Conservation (phyloP, 2,113 vertebrate genomes). For the Ciconia boyciana region DNA sequence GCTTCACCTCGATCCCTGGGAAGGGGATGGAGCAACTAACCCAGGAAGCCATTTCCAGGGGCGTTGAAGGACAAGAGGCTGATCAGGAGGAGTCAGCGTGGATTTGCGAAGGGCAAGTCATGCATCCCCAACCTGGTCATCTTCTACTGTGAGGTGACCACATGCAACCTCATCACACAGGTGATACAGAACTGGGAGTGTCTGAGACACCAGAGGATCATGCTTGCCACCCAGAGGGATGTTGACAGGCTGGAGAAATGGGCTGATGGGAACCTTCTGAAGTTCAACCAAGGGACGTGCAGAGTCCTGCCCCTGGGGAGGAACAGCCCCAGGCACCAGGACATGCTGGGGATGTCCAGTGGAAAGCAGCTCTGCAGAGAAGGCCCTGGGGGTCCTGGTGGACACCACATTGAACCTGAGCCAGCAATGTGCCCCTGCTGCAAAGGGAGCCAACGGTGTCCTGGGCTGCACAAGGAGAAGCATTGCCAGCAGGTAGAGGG, state of each 20-base stretch:
- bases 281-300: too few relatives aligned
- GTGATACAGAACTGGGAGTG: too few relatives aligned
- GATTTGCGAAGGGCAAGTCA: not conserved
- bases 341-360: not conserved
- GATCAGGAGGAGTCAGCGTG: not conserved
- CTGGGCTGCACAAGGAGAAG: not conserved
- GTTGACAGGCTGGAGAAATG: too few relatives aligned
- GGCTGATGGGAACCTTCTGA: too few relatives aligned
- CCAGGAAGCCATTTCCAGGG: not conserved
- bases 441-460: not conserved
- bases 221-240: too few relatives aligned
- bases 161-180: not conserved
- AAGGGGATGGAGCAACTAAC: not conserved
- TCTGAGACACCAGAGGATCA: too few relatives aligned
- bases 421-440: not conserved
- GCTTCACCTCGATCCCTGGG: not conserved
- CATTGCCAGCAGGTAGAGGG: not conserved
- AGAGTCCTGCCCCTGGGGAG: not conserved
- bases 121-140: not conserved
- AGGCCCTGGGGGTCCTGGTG: not conserved
- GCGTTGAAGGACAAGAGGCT: not conserved
- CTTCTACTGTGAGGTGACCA: not conserved
- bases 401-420: not conserved
- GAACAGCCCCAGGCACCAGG: not conserved
- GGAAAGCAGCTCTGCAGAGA: not conserved